Evolutionary conservation across 2,113 vertebrate species (phyloP).

Genomic region (Smithornis capensis): DNA sequence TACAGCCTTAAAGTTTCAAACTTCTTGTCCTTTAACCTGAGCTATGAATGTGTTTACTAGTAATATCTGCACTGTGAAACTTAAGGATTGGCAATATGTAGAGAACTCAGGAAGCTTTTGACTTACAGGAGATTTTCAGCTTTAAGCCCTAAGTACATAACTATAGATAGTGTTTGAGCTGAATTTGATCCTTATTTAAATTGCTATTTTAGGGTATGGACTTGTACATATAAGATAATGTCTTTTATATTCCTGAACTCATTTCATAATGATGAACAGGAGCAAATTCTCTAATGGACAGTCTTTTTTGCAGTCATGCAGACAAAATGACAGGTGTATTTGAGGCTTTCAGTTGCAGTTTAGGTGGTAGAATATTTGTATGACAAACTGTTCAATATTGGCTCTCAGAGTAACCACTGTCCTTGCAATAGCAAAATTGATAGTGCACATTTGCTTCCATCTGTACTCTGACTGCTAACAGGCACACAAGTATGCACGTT

Average conservation of each 20-base stretch:
- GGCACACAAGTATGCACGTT: rapidly evolving
- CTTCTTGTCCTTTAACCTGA: not conserved
- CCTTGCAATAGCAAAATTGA: not conserved
- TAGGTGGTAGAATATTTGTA: not conserved
- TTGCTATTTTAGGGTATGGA: not conserved
- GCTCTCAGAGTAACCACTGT: not conserved
- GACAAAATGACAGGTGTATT: not conserved
- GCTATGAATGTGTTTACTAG: constrained; percentile 43
- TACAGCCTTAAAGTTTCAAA: constrained; percentile 14
- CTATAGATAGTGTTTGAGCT: not conserved
- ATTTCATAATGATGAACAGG: not conserved
- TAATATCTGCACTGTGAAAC: constrained; percentile 59
- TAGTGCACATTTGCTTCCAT: not conserved
- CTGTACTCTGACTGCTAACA: not conserved
- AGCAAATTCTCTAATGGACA: not conserved
- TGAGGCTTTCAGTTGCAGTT: not conserved
- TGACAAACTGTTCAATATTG: not conserved
- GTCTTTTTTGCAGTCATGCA: not conserved
- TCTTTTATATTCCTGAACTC: not conserved
- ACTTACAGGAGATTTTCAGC: not conserved
- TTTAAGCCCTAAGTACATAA: not conserved
- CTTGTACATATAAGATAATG: not conserved
- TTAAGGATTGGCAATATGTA: constrained; percentile 28
- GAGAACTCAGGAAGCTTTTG: constrained; percentile 59
- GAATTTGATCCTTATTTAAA: constrained; percentile 13